Percentiles rank a stretch among this genome's conserved stretches.
phyloP scores from a whole-genome alignment of 2,888 invertebrate genomes.

The Nezara viridula region DNA sequence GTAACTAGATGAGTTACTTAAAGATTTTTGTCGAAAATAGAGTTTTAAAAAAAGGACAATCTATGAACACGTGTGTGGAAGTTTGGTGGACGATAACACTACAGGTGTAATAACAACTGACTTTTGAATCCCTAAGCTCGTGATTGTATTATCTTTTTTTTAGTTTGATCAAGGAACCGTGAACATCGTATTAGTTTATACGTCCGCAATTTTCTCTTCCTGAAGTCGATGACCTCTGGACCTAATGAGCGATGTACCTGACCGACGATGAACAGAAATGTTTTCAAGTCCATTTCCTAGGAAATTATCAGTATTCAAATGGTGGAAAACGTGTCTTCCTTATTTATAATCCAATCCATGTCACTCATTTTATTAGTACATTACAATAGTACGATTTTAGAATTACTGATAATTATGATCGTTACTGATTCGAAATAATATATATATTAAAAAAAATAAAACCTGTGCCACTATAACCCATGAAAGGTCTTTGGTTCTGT shows the following conservation, averaged over 20 bases:
- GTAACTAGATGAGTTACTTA: too few relatives aligned
- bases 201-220: slow-evolving; percentile 22
- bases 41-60: too few relatives aligned
- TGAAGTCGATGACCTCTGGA: neutral
- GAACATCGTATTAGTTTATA: neutral
- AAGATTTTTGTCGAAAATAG: too few relatives aligned
- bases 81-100: too few relatives aligned
- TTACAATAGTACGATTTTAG: too few relatives aligned
- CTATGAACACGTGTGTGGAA: too few relatives aligned
- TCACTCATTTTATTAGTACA: neutral
- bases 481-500: too few relatives aligned
- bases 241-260: slow-evolving; percentile 3
- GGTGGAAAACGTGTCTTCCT: neutral
- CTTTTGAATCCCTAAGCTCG: neutral
- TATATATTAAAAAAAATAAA: too few relatives aligned
- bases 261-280: neutral
- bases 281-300: slow-evolving; percentile 1
- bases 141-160: neutral
- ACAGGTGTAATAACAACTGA: too few relatives aligned
- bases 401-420: too few relatives aligned
- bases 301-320: neutral
- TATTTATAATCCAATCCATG: neutral
- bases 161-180: slow-evolving; percentile 7
- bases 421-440: too few relatives aligned
- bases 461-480: too few relatives aligned